A percentile compares a stretch with the other conserved stretches of the same genome.
phyloP scores from a whole-genome alignment of 2,113 vertebrate genomes.

The Nesoenas mayeri region DNA sequence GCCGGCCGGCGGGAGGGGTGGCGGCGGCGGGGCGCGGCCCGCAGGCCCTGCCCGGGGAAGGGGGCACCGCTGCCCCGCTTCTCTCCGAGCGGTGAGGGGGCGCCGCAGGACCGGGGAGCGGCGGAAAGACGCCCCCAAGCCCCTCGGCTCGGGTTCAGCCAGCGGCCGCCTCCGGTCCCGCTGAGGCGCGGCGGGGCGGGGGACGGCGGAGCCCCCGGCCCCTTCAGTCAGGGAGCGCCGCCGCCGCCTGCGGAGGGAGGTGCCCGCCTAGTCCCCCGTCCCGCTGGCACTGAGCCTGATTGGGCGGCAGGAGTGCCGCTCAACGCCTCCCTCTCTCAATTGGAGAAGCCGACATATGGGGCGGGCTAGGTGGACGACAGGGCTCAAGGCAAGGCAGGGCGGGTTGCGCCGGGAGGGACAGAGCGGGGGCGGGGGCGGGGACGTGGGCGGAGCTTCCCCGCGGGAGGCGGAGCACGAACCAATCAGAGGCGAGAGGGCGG shows the following conservation, averaged over 20 bases:
- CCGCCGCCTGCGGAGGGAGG: conserved; percentile 14
- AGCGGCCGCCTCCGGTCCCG: not conserved
- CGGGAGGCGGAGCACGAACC: not conserved
- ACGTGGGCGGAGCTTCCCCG: not conserved
- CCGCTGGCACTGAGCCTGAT: not conserved
- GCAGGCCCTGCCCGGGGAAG: not conserved
- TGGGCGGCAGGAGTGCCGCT: not conserved
- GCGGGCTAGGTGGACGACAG: not conserved
- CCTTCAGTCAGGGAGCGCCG: not conserved
- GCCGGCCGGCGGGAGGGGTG: not conserved
- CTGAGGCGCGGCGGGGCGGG: not conserved
- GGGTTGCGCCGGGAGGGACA: not conserved
- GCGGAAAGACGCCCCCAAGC: not conserved
- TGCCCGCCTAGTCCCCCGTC: not conserved
- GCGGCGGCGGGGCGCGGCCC: not conserved
- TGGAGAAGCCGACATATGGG: rapidly evolving
- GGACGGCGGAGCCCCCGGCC: not conserved
- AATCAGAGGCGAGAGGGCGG: not conserved
- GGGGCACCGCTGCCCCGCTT: not conserved
- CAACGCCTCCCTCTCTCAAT: rapidly evolving
- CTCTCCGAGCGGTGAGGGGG: no score
- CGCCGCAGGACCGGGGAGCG: not conserved
- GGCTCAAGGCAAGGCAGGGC: not conserved
- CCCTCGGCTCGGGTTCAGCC: not conserved
- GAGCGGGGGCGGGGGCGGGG: not conserved